phyloP scores from a whole-genome alignment of 2,113 vertebrate species.

The Microtus montanus region DNA sequence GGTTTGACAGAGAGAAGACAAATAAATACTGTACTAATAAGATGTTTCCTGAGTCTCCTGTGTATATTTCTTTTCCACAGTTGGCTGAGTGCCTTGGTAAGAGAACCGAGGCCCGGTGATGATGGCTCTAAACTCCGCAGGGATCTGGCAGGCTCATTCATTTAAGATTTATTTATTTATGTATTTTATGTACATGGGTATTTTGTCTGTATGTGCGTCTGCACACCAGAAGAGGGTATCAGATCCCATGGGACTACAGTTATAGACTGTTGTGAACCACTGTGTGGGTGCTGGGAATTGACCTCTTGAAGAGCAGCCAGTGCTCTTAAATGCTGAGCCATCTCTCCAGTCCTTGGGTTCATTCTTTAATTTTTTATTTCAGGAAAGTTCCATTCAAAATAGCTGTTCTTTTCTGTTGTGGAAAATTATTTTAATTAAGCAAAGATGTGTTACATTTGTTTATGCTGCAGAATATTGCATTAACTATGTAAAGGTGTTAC shows the following conservation, averaged over 20 bases:
- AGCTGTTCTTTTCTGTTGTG: background rate
- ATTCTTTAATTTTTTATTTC: slow-evolving; percentile 6
- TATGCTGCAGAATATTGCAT: background rate
- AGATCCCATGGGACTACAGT: background rate
- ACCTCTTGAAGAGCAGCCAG: background rate
- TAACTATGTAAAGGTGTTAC: background rate
- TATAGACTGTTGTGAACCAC: background rate
- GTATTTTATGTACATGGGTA: background rate
- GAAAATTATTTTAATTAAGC: background rate
- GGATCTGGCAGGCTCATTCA: slow-evolving; percentile 4
- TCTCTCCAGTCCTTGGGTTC: background rate
- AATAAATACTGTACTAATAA: slow-evolving; percentile 84
- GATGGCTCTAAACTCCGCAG: background rate
- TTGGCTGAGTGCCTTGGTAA: slow-evolving; percentile 57
- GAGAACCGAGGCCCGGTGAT: slow-evolving; percentile 10
- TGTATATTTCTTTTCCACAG: slow-evolving; percentile 69
- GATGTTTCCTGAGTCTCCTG: slow-evolving; percentile 71
- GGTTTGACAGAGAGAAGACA: slow-evolving; percentile 73
- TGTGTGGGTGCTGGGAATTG: background rate
- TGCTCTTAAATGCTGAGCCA: background rate
- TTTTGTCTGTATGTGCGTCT: background rate
- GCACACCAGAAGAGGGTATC: background rate
- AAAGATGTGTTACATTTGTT: background rate
- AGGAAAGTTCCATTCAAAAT: slow-evolving; percentile 48
- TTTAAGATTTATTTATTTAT: background rate